Evolutionary conservation across 2,888 invertebrate species (phyloP).

Genomic region (Baccha elongata): DNA sequence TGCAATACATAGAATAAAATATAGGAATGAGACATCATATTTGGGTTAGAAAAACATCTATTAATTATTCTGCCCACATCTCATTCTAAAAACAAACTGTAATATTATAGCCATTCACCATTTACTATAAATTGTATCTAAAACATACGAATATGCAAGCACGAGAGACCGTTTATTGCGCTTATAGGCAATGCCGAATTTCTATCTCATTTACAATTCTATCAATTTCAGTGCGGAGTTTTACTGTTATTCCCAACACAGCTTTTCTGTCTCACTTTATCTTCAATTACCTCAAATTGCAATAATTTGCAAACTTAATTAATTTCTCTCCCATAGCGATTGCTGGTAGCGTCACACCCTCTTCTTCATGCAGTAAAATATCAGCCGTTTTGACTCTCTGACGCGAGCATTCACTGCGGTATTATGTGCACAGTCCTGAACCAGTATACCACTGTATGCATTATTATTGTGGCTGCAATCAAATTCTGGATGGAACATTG

Average conservation of each 20-base stretch:
- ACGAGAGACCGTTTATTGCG: constrained; percentile 30
- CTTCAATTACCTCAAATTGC: constrained; percentile 69
- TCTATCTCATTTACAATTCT: constrained; percentile 48
- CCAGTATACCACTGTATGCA: neutral
- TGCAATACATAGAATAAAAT: neutral
- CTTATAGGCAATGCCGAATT: constrained; percentile 38
- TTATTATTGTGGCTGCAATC: constrained; percentile 19
- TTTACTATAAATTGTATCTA: constrained; percentile 33
- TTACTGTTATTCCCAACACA: constrained; percentile 6
- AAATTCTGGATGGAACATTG: constrained; percentile 15
- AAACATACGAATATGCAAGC: constrained; percentile 29
- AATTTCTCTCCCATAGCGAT: constrained; percentile 58
- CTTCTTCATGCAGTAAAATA: constrained; percentile 12
- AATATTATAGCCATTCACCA: neutral
- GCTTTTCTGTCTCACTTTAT: constrained; percentile 52
- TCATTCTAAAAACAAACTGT: constrained; percentile 21
- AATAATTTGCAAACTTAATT: constrained; percentile 71
- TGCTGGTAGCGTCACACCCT: constrained; percentile 26
- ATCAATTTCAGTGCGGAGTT: constrained; percentile 44
- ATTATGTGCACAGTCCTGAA: neutral
- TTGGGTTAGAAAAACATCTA: constrained; percentile 31
- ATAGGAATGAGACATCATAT: constrained; percentile 8
- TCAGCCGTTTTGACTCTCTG: constrained; percentile 37
- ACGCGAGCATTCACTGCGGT: neutral
- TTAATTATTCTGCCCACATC: constrained; percentile 24